Evolutionary conservation across 2,113 vertebrate genomes (phyloP).

Genomic region (Oryctolagus cuniculus): DNA sequence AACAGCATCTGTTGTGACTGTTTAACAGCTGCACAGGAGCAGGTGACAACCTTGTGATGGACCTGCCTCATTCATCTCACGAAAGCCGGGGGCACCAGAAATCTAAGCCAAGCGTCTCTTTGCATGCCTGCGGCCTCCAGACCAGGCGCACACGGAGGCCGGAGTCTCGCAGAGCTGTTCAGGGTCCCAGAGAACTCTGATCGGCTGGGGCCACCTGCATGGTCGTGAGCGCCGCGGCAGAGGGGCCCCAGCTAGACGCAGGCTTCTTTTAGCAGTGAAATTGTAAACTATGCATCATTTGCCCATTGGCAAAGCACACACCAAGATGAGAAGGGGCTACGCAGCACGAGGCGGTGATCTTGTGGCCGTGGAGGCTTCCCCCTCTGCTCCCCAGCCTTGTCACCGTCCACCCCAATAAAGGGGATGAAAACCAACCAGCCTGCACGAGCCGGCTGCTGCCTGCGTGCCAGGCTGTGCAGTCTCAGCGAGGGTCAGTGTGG

Average conservation of each 20-base stretch:
- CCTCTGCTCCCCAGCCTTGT: neutral
- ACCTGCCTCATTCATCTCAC: neutral
- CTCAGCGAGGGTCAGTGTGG: fast-evolving
- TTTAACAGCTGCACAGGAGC: neutral
- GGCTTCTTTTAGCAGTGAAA: neutral
- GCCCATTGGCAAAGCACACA: neutral
- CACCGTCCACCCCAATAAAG: neutral
- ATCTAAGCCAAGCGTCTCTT: neutral
- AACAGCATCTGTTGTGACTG: neutral
- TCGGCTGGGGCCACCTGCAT: neutral
- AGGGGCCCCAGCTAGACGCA: too few species aligned
- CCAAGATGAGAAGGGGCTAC: neutral
- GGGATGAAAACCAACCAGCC: neutral
- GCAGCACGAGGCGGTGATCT: neutral
- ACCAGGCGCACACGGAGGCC: neutral
- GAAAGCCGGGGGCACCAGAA: neutral
- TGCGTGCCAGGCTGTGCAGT: fast-evolving
- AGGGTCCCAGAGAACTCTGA: neutral
- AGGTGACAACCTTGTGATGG: neutral
- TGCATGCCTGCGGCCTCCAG: neutral
- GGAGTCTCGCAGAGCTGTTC: neutral
- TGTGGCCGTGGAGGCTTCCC: neutral
- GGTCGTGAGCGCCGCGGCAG: too few species aligned
- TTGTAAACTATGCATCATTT: neutral
- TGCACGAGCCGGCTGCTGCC: neutral